Base-by-base conservation (phyloP, 2,113 vertebrate genomes). In the Channa argus region DNA sequence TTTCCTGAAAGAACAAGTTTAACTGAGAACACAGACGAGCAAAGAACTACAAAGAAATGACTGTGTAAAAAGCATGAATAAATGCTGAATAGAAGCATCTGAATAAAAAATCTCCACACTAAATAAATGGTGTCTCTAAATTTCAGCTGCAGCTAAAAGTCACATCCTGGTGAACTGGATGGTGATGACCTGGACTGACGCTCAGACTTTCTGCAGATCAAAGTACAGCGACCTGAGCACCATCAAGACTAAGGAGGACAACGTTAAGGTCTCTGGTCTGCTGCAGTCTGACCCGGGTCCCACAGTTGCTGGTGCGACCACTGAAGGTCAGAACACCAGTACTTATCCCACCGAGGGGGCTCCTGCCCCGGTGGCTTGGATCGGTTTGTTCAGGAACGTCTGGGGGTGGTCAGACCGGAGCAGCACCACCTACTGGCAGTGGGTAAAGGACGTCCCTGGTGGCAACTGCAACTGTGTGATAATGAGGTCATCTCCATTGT, bases 401-500 rank as follows among this genome's bases (percentile, higher is more conserved):
- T 80, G 69, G 72, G 4, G 0, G 24, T 83, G 80, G 84, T 83
- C 80, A 0, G 77, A 83, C 2, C 2, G 3, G 24, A 70, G n/a
- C 12, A 1, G 0, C 10, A 4, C 12, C 41, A 0, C 64, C 68
- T 70, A 39, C 72, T 44, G 2, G 8, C 5, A 0, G 4, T 76
- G 41, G 63, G 33, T 1, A 0, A 0, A 0, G 0, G 0, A 4
- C 0, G 38, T 0, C n/a, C 1, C 50, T 2, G 4, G 1, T 0
- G 2, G 1, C 3, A 6, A 2, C 0, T 8, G 3, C 0, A 0
- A 34, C 6, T 84, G 82, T 14, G 63, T 12, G 41, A 3, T 2
- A n/a, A 64, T 73, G 51, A 11, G 34, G 3, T 11, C 47, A 0
- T 52, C 5, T 5, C 34, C 44, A 10, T 49, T 13, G 0, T 33